Conservation (phyloP, 2,113 vertebrate genomes). For the Caloenas nicobarica region DNA sequence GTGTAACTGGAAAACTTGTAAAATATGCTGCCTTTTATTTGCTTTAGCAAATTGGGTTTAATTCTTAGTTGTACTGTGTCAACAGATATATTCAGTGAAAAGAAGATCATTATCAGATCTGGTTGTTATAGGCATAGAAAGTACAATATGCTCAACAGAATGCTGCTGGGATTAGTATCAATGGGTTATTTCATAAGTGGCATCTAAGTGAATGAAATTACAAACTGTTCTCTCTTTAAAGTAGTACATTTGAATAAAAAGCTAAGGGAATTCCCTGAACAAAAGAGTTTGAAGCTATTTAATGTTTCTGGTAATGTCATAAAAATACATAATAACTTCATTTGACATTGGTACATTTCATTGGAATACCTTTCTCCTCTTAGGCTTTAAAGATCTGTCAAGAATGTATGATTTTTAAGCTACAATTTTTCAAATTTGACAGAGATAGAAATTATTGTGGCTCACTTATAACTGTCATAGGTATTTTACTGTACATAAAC, state of each 20-base stretch:
- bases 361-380: background rate
- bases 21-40: background rate
- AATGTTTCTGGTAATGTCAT: background rate
- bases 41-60: background rate
- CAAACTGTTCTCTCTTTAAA: background rate
- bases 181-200: background rate
- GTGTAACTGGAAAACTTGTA: background rate
- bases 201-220: background rate
- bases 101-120: background rate
- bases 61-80: background rate
- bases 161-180: background rate
- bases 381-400: conserved; percentile 30
- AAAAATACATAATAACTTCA: conserved; percentile 4
- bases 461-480: background rate
- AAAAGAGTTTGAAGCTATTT: background rate
- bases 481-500: conserved; percentile 52
- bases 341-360: background rate
- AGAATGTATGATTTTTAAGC: conserved; percentile 63
- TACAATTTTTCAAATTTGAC: conserved; percentile 60
- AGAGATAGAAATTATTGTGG: conserved; percentile 50
- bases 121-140: background rate
- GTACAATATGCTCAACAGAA: background rate
- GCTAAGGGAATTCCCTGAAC: background rate
- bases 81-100: background rate
- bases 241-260: background rate